phyloP scores from a whole-genome alignment of 1,140 invertebrate genomes.

The Contarinia nasturtii region DNA sequence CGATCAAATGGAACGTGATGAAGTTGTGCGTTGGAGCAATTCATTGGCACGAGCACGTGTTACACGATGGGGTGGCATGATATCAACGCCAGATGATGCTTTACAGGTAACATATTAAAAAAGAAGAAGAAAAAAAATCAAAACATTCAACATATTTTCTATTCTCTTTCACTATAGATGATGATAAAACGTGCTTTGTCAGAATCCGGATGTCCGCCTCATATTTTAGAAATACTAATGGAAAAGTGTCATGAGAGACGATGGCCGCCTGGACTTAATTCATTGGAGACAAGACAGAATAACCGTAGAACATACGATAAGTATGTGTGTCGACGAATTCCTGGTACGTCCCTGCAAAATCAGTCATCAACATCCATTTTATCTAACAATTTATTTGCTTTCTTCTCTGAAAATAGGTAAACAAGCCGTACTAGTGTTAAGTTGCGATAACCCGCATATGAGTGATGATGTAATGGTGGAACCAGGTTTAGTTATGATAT shows the following conservation, averaged over 20 bases:
- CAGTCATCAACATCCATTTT: neutral
- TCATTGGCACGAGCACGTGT: conserved; percentile 70
- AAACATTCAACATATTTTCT: too few species aligned
- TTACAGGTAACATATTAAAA: conserved; percentile 72
- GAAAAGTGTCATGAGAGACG: conserved; percentile 89
- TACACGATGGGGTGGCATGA: conserved; percentile 93
- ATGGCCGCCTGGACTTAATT: conserved; percentile 83
- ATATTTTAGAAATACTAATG: conserved; percentile 88
- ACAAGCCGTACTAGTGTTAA: conserved; percentile 84
- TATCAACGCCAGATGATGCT: conserved; percentile 85
- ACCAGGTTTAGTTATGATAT: conserved; percentile 96
- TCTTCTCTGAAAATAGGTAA: too few species aligned
- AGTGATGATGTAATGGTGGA: conserved; percentile 89
- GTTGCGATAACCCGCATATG: conserved; percentile 88
- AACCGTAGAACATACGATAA: conserved; percentile 77
- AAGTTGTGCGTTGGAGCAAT: conserved; percentile 79
- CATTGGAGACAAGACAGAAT: conserved; percentile 81
- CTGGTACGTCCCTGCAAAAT: conserved; percentile 32
- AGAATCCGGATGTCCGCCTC: conserved; percentile 78
- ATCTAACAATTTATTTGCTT: too few species aligned
- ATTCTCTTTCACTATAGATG: too few species aligned
- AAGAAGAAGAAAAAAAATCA: too few species aligned
- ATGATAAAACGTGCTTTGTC: conserved; percentile 82
- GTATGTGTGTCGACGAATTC: conserved; percentile 84
- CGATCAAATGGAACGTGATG: conserved; percentile 82